Conservation (phyloP, 2,797 vertebrate genomes). For the Ibycter americanus region DNA sequence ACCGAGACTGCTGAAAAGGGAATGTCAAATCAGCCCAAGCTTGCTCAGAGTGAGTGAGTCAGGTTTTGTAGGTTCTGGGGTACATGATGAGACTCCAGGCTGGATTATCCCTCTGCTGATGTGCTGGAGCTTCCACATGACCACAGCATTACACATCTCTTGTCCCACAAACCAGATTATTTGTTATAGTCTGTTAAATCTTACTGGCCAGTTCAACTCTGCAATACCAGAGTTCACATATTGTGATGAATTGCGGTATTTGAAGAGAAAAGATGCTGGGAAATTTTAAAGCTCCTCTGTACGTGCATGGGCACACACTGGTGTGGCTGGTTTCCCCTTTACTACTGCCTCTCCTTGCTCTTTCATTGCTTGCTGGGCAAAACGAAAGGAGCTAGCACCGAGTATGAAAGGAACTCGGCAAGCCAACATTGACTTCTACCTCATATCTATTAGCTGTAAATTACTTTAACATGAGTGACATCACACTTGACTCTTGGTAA, state of each 20-base stretch:
- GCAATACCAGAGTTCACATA: not conserved
- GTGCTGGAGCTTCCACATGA: not conserved
- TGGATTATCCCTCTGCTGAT: not conserved
- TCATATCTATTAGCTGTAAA: slow-evolving; percentile 62
- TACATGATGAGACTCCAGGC: fast-evolving
- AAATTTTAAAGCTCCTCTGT: not conserved
- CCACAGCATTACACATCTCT: not conserved
- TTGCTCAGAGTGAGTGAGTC: fast-evolving
- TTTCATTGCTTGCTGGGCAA: not conserved
- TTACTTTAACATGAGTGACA: slow-evolving; percentile 73
- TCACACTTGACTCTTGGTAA: slow-evolving; percentile 74
- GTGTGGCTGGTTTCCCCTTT: not conserved
- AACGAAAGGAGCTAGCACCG: not conserved
- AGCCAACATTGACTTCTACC: slow-evolving; percentile 31
- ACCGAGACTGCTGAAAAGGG: not conserved
- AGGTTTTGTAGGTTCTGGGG: not conserved
- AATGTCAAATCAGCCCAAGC: not conserved
- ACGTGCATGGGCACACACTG: not conserved
- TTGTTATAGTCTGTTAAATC: not conserved
- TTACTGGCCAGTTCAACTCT: not conserved
- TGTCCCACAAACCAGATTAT: not conserved
- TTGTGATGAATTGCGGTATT: not conserved
- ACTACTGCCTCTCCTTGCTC: not conserved
- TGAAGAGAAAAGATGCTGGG: not conserved
- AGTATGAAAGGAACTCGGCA: slow-evolving; percentile 18